These are phyloP conservation scores for Electrophaes corylata DNA, from an alignment of 2,888 invertebrate genomes.

Conservation along the genomic window DNA sequence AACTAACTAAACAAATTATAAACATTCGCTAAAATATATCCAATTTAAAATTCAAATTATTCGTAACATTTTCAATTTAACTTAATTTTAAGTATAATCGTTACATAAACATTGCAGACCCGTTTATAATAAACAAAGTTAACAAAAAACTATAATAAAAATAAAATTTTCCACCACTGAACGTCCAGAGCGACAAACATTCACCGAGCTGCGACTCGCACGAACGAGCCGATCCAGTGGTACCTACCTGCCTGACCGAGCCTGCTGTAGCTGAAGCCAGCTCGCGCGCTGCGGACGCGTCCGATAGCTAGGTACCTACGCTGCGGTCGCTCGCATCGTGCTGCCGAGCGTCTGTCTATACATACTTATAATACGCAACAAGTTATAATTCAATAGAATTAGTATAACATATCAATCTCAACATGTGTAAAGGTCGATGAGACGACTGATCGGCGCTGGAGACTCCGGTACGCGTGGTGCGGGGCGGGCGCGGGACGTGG, in stretches of 20 bases:
- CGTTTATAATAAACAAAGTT: conserved; percentile 80
- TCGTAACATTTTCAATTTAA: conserved; percentile 70
- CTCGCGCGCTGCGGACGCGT: too few relatives aligned
- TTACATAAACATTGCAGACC: conserved; percentile 79
- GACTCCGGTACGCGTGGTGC: conserved; percentile 37
- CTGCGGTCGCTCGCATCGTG: conserved; percentile 17
- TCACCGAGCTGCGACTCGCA: conserved; percentile 48
- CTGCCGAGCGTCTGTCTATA: conserved; percentile 44
- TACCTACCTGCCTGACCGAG: too few relatives aligned
- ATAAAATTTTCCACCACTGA: conserved; percentile 72
- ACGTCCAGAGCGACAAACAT: conserved; percentile 71
- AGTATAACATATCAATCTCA: conserved; percentile 84
- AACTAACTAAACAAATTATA: conserved; percentile 71
- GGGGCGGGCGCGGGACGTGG: conserved; percentile 33
- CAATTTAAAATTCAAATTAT: conserved; percentile 77
- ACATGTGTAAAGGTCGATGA: conserved; percentile 83
- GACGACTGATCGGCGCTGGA: conserved; percentile 59
- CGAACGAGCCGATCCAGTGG: conserved; percentile 20
- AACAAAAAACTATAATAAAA: conserved; percentile 76
- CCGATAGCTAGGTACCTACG: neutral
- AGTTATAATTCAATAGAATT: conserved; percentile 83
- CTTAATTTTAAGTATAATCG: conserved; percentile 73
- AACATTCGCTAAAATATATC: conserved; percentile 81
- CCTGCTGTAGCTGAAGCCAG: too few relatives aligned
- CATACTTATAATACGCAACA: conserved; percentile 81